Evolutionary conservation across 2,113 vertebrate genomes (phyloP).

Genomic region (Laterallus jamaicensis): DNA sequence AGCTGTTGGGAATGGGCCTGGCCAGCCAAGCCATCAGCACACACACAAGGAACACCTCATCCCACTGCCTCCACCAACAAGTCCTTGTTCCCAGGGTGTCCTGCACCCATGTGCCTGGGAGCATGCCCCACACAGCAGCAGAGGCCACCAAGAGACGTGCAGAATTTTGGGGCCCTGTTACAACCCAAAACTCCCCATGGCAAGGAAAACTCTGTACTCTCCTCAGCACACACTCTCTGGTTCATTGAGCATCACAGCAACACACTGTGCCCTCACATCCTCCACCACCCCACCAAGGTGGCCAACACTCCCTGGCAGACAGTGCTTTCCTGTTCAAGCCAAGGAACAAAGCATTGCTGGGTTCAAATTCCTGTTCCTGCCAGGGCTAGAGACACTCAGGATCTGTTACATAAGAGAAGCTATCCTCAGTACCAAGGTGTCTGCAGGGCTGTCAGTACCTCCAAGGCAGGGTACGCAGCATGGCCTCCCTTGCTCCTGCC

Average conservation of each 20-base stretch:
- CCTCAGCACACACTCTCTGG: fast-evolving
- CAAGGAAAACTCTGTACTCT: neutral
- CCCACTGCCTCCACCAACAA: neutral
- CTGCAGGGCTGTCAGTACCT: neutral
- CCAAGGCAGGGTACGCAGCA: neutral
- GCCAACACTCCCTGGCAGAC: neutral
- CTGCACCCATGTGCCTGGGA: fast-evolving
- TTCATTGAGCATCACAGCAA: neutral
- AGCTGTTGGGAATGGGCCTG: neutral
- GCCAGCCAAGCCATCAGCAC: neutral
- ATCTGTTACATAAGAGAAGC: neutral
- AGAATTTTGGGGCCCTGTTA: neutral
- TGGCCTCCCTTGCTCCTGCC: neutral
- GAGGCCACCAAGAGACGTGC: neutral
- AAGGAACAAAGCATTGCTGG: neutral
- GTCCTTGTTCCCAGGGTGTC: neutral
- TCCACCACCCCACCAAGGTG: fast-evolving
- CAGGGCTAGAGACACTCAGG: fast-evolving
- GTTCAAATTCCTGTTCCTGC: neutral
- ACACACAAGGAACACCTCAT: neutral
- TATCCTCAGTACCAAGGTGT: fast-evolving
- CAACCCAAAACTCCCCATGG: neutral
- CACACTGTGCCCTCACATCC: neutral
- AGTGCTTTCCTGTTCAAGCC: neutral
- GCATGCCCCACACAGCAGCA: fast-evolving